Base-by-base conservation (phyloP, 2,113 vertebrate genomes). In the Gasterosteus nipponicus region DNA sequence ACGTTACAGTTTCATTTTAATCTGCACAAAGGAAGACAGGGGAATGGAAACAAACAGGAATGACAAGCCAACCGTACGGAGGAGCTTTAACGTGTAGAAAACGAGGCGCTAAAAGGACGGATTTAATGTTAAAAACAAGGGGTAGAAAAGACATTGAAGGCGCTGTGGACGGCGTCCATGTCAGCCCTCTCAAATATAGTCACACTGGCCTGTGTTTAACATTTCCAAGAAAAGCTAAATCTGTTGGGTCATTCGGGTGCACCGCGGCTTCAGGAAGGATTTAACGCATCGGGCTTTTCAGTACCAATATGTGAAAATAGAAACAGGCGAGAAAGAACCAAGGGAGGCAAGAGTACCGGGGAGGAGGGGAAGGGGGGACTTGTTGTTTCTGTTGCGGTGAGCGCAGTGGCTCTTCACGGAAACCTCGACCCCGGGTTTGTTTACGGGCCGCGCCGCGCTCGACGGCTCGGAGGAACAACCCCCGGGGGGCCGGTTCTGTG, bases 371-470 rank as follows among this genome's bases (percentile, higher is more conserved):
- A 69, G 69, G 35, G 57, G 69, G 35, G 57, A 47, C 10, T 51
- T 75, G 57, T 9, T 22, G 81, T 78, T 80, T 29, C 33, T 42
- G 56, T 7, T 70, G 63, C 79, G 75, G 74, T 84, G 74, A 83
- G 72, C 73, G 68, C 41, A 77, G 46, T 72, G 75, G 38, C 49
- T 82, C 76, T 81, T 73, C 41, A 65, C 42, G 61, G 53, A 83
- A 86, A 67, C 46, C 33, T 33, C 33, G 10, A 10, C 49, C 51
- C n/a, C 64, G 38, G 44, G 58, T 26, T 84, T 86, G 63, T 81
- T 86, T 81, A 72, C 9, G 8, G 59, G 6, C 42, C 44, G 51
- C 18, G 62, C 33, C 72, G 73, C 71, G 29, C 68, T 78, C 46
- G 5, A 56, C 44, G 16, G 61, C 60, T 84, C 61, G 22, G 22